Percentiles rank a stretch among this genome's conserved stretches.
Evolutionary conservation across 2,113 vertebrate genomes (phyloP).

Genomic region (Crotalus viridis): DNA sequence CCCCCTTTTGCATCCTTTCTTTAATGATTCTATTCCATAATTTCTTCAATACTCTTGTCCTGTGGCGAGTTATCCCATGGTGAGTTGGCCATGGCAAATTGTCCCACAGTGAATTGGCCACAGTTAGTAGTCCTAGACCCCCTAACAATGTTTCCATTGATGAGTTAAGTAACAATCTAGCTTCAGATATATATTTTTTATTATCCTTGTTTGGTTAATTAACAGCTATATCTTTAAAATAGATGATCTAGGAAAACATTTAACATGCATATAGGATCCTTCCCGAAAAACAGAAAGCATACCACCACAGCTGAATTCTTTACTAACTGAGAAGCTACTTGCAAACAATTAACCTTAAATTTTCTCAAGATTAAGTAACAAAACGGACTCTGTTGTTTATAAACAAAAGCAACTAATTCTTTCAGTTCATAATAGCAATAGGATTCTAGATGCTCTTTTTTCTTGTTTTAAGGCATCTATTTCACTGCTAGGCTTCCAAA

Average conservation of each 20-base stretch:
- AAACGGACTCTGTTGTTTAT: not conserved
- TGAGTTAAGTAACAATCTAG: not conserved
- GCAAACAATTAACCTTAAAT: not conserved
- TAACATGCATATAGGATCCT: not conserved
- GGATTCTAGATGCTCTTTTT: not conserved
- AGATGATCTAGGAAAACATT: not conserved
- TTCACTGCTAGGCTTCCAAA: not conserved
- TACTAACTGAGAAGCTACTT: not conserved
- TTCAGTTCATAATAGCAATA: not conserved
- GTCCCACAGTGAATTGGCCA: too few relatives aligned
- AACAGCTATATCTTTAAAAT: not conserved
- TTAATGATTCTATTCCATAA: too few relatives aligned
- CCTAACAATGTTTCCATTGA: not conserved
- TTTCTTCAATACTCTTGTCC: too few relatives aligned
- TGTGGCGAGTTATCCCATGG: too few relatives aligned
- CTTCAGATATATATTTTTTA: not conserved
- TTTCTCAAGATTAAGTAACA: not conserved
- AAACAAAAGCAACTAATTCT: not conserved
- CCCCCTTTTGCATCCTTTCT: too few relatives aligned
- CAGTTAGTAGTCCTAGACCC: not conserved
- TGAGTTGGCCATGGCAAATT: too few relatives aligned
- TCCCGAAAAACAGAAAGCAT: not conserved
- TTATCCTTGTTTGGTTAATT: not conserved
- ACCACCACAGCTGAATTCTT: not conserved
- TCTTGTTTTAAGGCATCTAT: not conserved